A percentile compares a stretch with the other conserved stretches of the same genome.
Evolutionary conservation across 2,113 vertebrate genomes (phyloP).

Genomic region (Podiceps cristatus): DNA sequence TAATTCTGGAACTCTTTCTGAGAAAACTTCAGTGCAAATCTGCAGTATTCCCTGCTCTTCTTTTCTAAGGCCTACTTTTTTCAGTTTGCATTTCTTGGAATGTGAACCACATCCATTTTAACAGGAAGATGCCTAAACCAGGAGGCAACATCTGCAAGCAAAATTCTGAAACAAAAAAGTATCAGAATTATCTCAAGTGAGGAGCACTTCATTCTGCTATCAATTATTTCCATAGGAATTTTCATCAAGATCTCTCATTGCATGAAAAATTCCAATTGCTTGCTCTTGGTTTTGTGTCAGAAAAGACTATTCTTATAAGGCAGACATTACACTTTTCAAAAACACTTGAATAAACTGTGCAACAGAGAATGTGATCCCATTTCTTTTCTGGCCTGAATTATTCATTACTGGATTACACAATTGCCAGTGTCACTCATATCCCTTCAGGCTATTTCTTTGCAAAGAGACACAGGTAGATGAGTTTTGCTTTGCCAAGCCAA

Average conservation of each 20-base stretch:
- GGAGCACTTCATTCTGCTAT: not conserved
- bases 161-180: not conserved
- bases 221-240: not conserved
- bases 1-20: slow-evolving; percentile 9
- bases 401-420: slow-evolving; percentile 3
- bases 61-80: not conserved
- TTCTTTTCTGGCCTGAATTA: not conserved
- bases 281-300: not conserved
- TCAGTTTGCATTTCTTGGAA: not conserved
- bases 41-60: not conserved
- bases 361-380: not conserved
- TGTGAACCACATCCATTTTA: not conserved
- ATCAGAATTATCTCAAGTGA: not conserved
- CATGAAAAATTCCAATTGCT: not conserved
- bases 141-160: not conserved
- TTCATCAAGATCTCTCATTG: not conserved
- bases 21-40: not conserved
- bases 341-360: not conserved
- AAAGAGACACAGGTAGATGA: not conserved
- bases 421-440: not conserved
- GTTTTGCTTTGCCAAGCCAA: not conserved
- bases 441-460: not conserved
- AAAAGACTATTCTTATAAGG: not conserved
- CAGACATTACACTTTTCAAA: not conserved
- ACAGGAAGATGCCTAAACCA: not conserved